Evolutionary conservation across 2,888 invertebrate genomes (phyloP), one percentile per base, ranked within the genome.

Genomic region (Hydrotaea diabolus): DNA sequence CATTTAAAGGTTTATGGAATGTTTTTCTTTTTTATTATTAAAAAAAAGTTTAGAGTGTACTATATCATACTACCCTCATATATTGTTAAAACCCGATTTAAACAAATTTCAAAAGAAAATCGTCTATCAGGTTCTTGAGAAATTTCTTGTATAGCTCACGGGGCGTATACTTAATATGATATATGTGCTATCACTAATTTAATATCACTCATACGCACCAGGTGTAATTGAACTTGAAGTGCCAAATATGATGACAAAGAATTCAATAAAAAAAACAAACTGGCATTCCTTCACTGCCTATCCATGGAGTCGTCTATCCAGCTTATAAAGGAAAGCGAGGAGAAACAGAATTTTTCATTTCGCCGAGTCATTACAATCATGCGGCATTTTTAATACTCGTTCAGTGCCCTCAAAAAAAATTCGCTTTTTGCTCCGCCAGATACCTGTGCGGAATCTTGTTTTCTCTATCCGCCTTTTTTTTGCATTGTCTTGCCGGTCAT

Each of bases 121-220:
- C 7, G 2, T 31, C 31, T 2, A 7, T 31, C 3, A 4, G 3
- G 31, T 31, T 31, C 3, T 2, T 4, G 31, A 7, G 43, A 9
- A 43, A 13, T 15, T 13, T 11, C 11, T 15, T 9, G 11, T 26
- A 59, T 11, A 59, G 1, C 59, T 11, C 13, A 26, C n/a, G 2
- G 31, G 15, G 62, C 66, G 39, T 66, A 17, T 17, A 43, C 66
- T 66, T 66, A 39, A 66, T 66, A 66, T 17, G 7, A 17, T 36
- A 66, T 43, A n/a, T n/a, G n/a, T 39, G 9, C 55, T 9, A 21
- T 43, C 19, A 43, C 21, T n/a, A n/a, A 66, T 39, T 66, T 19
- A 66, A 66, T 66, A 66, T 43, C 31, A 66, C 36, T 66, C 66
- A 66, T 66, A 19, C 66, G 43, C 7, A 21, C 23, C 3, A 17